Evolutionary conservation across 2,113 vertebrate genomes (phyloP), one percentile per base, ranked within the genome.

Genomic region (Catharus fuscescens): DNA sequence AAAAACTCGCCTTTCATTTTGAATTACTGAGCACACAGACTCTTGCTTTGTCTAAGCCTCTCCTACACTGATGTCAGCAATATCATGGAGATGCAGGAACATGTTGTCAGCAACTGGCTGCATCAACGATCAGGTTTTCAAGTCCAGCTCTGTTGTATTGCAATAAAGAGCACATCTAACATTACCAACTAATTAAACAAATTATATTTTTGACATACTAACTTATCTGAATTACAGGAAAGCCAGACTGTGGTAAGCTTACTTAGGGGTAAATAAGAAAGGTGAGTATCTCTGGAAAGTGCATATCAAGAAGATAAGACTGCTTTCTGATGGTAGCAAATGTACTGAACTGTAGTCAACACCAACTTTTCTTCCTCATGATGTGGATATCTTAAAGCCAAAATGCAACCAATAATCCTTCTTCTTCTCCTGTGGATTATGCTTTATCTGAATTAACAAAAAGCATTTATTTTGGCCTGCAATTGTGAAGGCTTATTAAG

Each of bases 391-490:
- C 40, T 80, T 65, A 87, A 88, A 88, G 59, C 14, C 36, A 90
- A 90, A 64, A 83, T 65, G 45, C 42, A 86, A 57, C 23, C 34
- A 44, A 1, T 91, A 26, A 48, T 66, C 21, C 72, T 82, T 79
- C n/a, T 80, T 88, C 38, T 62, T 42, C 82, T 93, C 71, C 24
- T 62, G 3, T 79, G 42, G 42, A 25, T 93, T 93, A 48, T 85
- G 9, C 20, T 74, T 87, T 86, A 73, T 48, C 62, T 73, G 84
- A 77, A 77, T 77, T 77, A 26, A 67, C 61, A 70, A 24, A 74
- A 93, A 92, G 13, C 26, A 44, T 84, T 95, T 94, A 7, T 83
- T 96, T 86, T 92, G 78, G 48, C 66, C 86, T 86, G 73, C 25
- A 42, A 6, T 29, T 73, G 47, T 67, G 76, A 66, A 85, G 62